These are phyloP conservation scores for Nomada hirtipes DNA, from an alignment of 2,888 invertebrate genomes.

Conservation along the genomic window DNA sequence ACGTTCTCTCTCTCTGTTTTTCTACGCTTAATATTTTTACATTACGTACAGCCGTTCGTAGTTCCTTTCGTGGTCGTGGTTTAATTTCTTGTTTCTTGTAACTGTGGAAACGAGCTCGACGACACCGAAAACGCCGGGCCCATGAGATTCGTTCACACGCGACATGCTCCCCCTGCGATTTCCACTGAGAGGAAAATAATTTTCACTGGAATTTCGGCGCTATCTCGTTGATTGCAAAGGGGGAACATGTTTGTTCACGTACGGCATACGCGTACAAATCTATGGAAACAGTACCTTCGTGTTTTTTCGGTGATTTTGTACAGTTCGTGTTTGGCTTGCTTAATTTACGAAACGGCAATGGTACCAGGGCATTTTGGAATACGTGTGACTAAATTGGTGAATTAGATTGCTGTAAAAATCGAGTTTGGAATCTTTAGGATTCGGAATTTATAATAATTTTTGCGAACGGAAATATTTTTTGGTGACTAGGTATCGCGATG, in stretches of 20 bases:
- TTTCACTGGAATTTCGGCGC: slow-evolving; percentile 12
- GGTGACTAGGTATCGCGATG: no score
- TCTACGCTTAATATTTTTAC: slow-evolving; percentile 76
- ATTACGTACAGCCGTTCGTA: slow-evolving; percentile 80
- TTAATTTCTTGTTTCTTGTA: slow-evolving; percentile 61
- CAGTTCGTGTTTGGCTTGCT: neutral
- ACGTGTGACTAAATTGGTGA: neutral
- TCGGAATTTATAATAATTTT: neutral
- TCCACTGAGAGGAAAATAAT: neutral
- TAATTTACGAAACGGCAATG: neutral
- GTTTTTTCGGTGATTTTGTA: slow-evolving; percentile 1
- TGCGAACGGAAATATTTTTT: neutral
- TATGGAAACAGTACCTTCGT: neutral
- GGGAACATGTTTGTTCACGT: slow-evolving; percentile 5
- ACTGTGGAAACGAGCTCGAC: slow-evolving; percentile 48
- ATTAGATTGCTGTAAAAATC: neutral
- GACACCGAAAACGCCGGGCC: slow-evolving; percentile 33
- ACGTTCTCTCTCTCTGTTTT: slow-evolving; percentile 71
- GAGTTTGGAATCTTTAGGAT: no score
- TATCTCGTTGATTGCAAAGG: slow-evolving; percentile 12
- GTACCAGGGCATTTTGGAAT: neutral
- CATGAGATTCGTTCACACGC: slow-evolving; percentile 33
- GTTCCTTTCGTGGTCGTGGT: slow-evolving; percentile 77
- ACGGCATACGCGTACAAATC: neutral
- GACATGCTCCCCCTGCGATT: slow-evolving; percentile 36